Evolutionary conservation across 2,888 invertebrate genomes (phyloP).

Genomic region (Chymomyza procnemis): DNA sequence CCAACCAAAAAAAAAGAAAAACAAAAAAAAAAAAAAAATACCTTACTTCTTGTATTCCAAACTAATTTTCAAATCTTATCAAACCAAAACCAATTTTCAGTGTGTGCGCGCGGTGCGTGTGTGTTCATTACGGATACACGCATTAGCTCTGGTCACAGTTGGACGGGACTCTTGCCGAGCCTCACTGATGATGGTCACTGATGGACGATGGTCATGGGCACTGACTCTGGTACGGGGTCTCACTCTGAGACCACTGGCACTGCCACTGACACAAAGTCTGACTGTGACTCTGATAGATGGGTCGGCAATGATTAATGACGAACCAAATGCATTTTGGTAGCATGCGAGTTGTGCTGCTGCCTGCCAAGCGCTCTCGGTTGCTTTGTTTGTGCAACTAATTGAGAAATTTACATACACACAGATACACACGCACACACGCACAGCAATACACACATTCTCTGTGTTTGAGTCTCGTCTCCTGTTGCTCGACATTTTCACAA

Average conservation of each 20-base stretch:
- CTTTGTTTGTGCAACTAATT: conserved; percentile 62
- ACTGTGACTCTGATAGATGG: conserved; percentile 27
- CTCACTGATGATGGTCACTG: neutral
- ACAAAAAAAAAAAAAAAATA: neutral
- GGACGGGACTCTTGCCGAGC: conserved; percentile 54
- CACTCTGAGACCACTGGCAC: too few relatives aligned
- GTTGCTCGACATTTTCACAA: neutral
- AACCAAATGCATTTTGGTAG: conserved; percentile 36
- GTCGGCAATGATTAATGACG: conserved; percentile 48
- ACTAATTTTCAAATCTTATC: neutral
- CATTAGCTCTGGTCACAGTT: conserved; percentile 29
- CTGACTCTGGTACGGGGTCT: neutral
- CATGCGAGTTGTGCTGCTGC: conserved; percentile 6
- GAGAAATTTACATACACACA: conserved; percentile 57
- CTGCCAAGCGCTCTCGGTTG: conserved; percentile 18
- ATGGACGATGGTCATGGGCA: neutral
- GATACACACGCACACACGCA: conserved; percentile 6
- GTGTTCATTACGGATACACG: conserved; percentile 16
- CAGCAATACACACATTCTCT: neutral
- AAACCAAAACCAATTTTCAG: neutral
- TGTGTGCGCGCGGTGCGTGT: conserved; percentile 13
- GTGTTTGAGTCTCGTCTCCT: neutral
- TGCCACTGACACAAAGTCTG: too few relatives aligned
- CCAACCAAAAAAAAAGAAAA: neutral
- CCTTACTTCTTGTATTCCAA: neutral